Percentiles rank a stretch among this genome's conserved stretches.
Evolutionary conservation across 2,113 vertebrate genomes (phyloP).

Genomic region (Tychaedon coryphoeus): DNA sequence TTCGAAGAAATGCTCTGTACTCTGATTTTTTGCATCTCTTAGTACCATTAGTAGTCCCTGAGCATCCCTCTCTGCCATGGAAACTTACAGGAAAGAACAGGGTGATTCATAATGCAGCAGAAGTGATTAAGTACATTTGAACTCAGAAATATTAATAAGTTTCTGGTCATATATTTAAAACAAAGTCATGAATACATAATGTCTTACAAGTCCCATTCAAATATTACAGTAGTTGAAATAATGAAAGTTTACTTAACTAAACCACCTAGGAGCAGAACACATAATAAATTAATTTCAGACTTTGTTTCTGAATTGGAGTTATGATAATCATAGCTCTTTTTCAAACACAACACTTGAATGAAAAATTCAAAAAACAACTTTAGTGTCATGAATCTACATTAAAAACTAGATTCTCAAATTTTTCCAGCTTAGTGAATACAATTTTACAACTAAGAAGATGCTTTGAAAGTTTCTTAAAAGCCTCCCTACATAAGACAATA

Average conservation of each 20-base stretch:
- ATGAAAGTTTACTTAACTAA: neutral
- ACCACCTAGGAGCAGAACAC: neutral
- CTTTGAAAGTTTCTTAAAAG: neutral
- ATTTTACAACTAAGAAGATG: neutral
- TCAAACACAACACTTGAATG: neutral
- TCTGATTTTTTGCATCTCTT: neutral
- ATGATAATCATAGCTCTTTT: neutral
- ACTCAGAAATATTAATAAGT: slow-evolving; percentile 50
- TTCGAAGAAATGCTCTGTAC: neutral
- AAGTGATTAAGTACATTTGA: slow-evolving; percentile 49
- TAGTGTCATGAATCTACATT: neutral
- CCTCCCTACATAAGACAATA: neutral
- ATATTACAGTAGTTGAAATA: slow-evolving; percentile 14
- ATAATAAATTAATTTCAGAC: neutral
- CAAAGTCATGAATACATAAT: slow-evolving; percentile 45
- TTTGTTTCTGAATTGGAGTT: neutral
- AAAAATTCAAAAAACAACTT: neutral
- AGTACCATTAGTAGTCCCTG: slow-evolving; percentile 28
- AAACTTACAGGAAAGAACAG: slow-evolving; percentile 32
- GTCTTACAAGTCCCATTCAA: slow-evolving; percentile 12
- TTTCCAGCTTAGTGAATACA: neutral
- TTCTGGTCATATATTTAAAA: slow-evolving; percentile 40
- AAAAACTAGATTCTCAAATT: neutral
- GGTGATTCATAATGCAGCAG: slow-evolving; percentile 49
- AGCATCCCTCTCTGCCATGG: slow-evolving; percentile 14